Evolutionary conservation across 2,113 vertebrate species (phyloP).

Genomic region (Actinemys pallida): DNA sequence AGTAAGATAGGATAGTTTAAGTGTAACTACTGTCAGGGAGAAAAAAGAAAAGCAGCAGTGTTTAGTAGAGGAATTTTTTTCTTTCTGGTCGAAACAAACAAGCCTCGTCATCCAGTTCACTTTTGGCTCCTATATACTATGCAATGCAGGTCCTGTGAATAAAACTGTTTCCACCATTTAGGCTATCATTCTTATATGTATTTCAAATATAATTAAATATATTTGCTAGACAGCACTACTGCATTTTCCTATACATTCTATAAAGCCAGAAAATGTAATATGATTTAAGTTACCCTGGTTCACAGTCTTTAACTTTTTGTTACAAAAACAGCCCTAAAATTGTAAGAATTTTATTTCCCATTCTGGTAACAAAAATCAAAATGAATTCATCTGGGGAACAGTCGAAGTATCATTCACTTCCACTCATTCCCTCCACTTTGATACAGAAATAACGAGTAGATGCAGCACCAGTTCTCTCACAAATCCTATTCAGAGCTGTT

Average conservation of each 20-base stretch:
- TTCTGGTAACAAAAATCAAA: neutral
- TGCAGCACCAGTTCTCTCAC: neutral
- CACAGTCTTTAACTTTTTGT: accelerated
- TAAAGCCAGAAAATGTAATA: neutral
- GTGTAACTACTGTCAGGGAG: neutral
- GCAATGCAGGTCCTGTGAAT: neutral
- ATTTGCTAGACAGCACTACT: neutral
- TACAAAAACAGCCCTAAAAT: neutral
- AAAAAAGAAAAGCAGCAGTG: neutral
- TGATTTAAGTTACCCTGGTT: neutral
- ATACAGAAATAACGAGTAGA: neutral
- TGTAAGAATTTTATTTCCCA: neutral
- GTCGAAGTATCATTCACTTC: neutral
- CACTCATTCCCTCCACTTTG: neutral
- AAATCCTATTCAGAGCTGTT: neutral
- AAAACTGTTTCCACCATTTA: neutral
- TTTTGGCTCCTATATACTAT: neutral
- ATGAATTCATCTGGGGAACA: neutral
- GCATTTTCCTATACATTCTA: neutral
- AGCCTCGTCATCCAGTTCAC: neutral
- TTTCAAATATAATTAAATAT: neutral
- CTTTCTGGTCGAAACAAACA: neutral
- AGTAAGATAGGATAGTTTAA: neutral
- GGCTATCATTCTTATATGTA: neutral
- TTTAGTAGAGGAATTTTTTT: neutral